Base-by-base conservation (phyloP, 2,113 vertebrate species). In the Ceuthmochares aereus region DNA sequence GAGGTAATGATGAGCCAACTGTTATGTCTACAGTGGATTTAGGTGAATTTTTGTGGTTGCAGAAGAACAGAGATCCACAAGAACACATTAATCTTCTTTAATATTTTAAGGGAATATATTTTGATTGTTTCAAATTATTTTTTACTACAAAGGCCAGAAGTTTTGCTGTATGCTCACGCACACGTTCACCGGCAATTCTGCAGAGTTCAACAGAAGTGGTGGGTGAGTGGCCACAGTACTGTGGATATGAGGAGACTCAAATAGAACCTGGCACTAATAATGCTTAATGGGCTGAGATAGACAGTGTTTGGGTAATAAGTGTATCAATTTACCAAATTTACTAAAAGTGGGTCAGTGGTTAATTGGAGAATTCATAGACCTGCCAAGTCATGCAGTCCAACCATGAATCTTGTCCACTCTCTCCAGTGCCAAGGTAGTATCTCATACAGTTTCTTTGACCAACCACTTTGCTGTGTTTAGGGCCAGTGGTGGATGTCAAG, bases 1-100 rank as follows among this genome's bases (percentile, higher is more conserved):
- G 63, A 16, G 42, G 14, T 10, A 30, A 66, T n/a, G 20, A 43
- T 64, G 58, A 66, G 15, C 8, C 34, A 17, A 0, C 5, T 66
- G 52, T 37, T 18, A 0, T 0, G 29, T 36, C 18, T 49, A 1
- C 2, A 8, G 7, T 30, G 18, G 55, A 15, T 70, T 90, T 20
- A 7, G 9, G 27, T 3, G 32, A 10, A 4, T 8, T 51, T 87
- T 70, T 15, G 8, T 37, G 37, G 18, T 0, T 70, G 22, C 42
- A 43, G 67, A 54, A 81, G 52, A 74, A 6, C 18, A 45, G 3
- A 4, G 2, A 7, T 23, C 11, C 11, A 17, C 27, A 13, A 22
- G 32, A 88, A 23, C 36, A 11, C 0, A 10, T 27, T n/a, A 6
- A 22, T 9, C 10, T 20, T 7, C 18, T 0, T 1, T 19, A 37